Conservation (phyloP, 2,113 vertebrate genomes). For the Microcebus griseorufus region DNA sequence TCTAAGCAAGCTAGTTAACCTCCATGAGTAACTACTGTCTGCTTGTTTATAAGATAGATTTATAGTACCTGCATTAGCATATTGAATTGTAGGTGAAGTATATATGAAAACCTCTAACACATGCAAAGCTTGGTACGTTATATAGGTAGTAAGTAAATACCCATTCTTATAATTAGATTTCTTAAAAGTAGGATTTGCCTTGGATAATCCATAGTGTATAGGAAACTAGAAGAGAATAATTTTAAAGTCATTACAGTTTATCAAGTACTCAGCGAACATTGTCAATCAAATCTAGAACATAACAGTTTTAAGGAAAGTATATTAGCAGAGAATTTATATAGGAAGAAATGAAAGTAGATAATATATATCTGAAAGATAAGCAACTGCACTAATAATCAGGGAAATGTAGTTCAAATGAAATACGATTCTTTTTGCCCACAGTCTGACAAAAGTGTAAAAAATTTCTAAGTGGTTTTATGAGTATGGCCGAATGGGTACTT, state of each 20-base stretch:
- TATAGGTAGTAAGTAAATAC: neutral
- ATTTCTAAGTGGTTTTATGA: neutral
- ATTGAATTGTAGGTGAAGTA: neutral
- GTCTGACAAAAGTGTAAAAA: neutral
- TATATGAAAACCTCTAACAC: neutral
- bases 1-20: neutral
- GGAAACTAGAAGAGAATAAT: neutral
- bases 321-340: slow-evolving; percentile 14
- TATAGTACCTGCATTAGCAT: neutral
- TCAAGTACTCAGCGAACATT: neutral
- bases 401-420: neutral
- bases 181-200: neutral
- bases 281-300: neutral
- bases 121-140: neutral
- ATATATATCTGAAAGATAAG: neutral
- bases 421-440: neutral
- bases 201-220: neutral
- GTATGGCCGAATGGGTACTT: neutral
- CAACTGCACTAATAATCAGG: neutral
- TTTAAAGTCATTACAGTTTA: neutral
- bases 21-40: neutral
- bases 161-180: slow-evolving; percentile 10
- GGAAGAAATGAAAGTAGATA: neutral
- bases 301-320: neutral
- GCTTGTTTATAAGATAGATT: neutral